Base-by-base conservation (phyloP, 2,888 invertebrate genomes). In the Limenitis camilla region DNA sequence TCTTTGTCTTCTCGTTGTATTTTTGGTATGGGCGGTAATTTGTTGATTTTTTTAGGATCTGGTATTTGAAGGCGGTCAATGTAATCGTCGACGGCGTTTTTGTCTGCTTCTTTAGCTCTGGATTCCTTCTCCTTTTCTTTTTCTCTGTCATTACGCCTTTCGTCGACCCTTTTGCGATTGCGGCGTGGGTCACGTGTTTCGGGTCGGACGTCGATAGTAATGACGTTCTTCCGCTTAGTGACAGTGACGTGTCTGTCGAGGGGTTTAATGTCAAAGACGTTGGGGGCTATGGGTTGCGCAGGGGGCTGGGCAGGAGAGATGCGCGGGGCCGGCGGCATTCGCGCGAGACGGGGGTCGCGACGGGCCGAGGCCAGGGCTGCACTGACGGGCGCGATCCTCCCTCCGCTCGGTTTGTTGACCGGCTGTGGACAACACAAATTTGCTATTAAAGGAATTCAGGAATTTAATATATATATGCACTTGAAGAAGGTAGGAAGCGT, bases 211-310 rank as follows among this genome's bases (percentile, higher is more conserved):
- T 86, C 86, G 31, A 85, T 81, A n/a, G 84, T 86, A 67, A 86
- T 81, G 56, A 81, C 84, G 72, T 85, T 84, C 43, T 79, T 83
- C 55, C 84, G 74, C 49, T 86, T 85, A 48, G 74, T 77, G 64
- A 78, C 72, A 36, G 45, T 30, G 4, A 38, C 45, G 44, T 51
- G 44, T 49, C 77, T 71, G 53, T 81, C 81, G 46, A 85, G 78
- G 10, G 88, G 77, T 61, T 84, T 84, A 76, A 88, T 83, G 74
- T 89, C 53, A 72, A 86, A 84, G 39, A 82, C 79, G 73, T 84
- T 73, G 53, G 82, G 70, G 5, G 83, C 79, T 60, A 84, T 78
- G 65, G 77, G 70, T 56, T 5, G 58, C 52, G 29, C 59, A 32
- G 29, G 53, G 10, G 61, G 57, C 7, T 53, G 52, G 40, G 62